These are phyloP conservation scores for Ctenosaura bakeri DNA, from an alignment of 2,797 vertebrate genomes.

Conservation along the genomic window DNA sequence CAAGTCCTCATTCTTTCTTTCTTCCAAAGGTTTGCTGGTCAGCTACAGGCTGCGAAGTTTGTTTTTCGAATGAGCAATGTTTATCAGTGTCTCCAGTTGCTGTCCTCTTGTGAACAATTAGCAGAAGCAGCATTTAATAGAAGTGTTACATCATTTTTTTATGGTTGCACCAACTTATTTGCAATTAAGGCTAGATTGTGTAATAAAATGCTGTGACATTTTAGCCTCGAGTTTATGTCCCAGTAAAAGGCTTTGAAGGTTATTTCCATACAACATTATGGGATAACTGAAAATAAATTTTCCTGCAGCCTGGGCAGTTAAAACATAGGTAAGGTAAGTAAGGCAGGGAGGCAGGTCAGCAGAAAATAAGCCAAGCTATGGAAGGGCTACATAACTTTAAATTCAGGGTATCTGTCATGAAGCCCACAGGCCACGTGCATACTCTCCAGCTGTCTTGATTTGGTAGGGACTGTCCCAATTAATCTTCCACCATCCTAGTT, in stretches of 20 bases:
- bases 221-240: slow-evolving; percentile 79
- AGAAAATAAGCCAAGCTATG: background rate
- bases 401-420: no score
- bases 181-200: slow-evolving; percentile 81
- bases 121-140: slow-evolving; percentile 62
- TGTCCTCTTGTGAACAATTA: slow-evolving; percentile 63
- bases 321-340: slow-evolving; percentile 51
- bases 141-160: slow-evolving; percentile 78
- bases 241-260: slow-evolving; percentile 73
- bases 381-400: background rate
- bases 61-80: slow-evolving; percentile 42
- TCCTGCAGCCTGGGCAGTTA: slow-evolving; percentile 64
- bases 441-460: no score
- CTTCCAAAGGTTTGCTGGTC: slow-evolving; percentile 9
- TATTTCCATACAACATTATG: slow-evolving; percentile 65
- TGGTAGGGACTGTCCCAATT: no score
- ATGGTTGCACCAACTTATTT: slow-evolving; percentile 76
- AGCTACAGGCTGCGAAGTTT: slow-evolving; percentile 26
- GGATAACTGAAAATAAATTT: slow-evolving; percentile 66
- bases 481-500: no score
- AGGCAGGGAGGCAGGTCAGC: background rate
- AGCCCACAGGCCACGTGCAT: no score
- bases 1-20: slow-evolving; percentile 12
- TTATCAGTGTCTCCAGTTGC: slow-evolving; percentile 42
- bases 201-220: slow-evolving; percentile 82